Base-by-base conservation (phyloP, 2,113 vertebrate genomes). In the Esox niger region DNA sequence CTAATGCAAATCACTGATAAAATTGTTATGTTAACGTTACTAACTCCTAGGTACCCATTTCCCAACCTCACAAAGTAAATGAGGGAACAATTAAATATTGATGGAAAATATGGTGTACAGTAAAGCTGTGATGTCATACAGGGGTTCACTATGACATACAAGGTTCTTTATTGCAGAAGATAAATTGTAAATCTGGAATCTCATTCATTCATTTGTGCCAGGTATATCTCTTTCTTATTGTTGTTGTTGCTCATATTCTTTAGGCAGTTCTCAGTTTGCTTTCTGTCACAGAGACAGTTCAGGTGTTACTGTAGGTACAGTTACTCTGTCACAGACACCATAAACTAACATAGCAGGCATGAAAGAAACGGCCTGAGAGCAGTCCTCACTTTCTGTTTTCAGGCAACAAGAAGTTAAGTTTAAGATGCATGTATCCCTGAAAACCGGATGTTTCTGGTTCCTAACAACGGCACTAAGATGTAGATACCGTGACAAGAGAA, bases 141-240 rank as follows among this genome's bases (percentile, higher is more conserved):
- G 27, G 56, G 35, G 17, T 58, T 58, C 15, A 58, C 56, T 27
- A 59, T 59, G 56, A 30, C 35, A 38, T 49, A 49, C 56, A 59
- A 27, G 29, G 30, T 30, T 59, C 56, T 59, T 59, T 59, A 59
- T 59, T 59, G 27, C 27, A 61, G 57, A 43, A 35, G 8, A 58
- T 60, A 43, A 21, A 35, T 56, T 32, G 47, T 30, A 33, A 33
- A 26, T 55, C 23, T 61, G 38, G n/a, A n/a, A 46, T 20, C 13
- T 59, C 29, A 59, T 20, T 32, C 10, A 55, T 21, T n/a, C 27
- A 29, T 13, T 30, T 17, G 7, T n/a, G 15, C 31, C n/a, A 30
- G 11, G 30, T 29, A 59, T 23, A 20, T 59, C 57, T 30, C 29
- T 20, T 59, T 59, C 31, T 59, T 59, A 59, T 32, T 31, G 57